Base-by-base conservation (phyloP, 2,888 invertebrate genomes). In the Nephrocerus scutellatus region DNA sequence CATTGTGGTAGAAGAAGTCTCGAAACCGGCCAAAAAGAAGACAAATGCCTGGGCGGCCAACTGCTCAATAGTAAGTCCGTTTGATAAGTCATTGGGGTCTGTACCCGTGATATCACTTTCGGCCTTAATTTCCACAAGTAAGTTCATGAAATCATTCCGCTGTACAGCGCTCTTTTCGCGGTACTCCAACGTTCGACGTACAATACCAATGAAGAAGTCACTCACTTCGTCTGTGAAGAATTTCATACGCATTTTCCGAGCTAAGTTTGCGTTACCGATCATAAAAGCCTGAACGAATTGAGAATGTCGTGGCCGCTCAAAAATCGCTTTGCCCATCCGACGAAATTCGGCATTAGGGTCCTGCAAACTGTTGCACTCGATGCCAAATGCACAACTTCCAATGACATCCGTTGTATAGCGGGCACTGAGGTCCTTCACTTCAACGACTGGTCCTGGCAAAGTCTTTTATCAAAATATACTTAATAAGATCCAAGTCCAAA, bases 11-110 rank as follows among this genome's bases (percentile, higher is more conserved):
- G 70, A 64, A 3, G 74, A 73, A 0, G 75, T 74, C 47, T 76
- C 76, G 31, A 70, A 74, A 2, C 76, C 76, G 14, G 74, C 77
- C 8, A 63, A 41, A 46, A 74, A 73, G 52, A 80, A 76, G 1
- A 72, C 58, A 30, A 74, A 62, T 6, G 74, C 72, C 41, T 79
- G 75, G 0, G 76, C 70, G 0, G 71, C 62, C 12, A 78, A 55
- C 30, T 76, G 55, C 3, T 71, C 63, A 3, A 73, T 58, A 5
- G 50, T 57, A 3, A 62, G 31, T 0, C 50, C 50, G 30, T 48
- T 55, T 5, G 41, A 48, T 28, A 55, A 16, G 4, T 55, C 51
- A n/a, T 57, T 53, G 1, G 56, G 56, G 5, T 48, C 36, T 19
- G 68, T 53, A 0, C 48, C 42, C 20, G 50, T 53, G 7, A 52